Conservation (phyloP, 2,113 vertebrate species). For the Ceyx margarethae region DNA sequence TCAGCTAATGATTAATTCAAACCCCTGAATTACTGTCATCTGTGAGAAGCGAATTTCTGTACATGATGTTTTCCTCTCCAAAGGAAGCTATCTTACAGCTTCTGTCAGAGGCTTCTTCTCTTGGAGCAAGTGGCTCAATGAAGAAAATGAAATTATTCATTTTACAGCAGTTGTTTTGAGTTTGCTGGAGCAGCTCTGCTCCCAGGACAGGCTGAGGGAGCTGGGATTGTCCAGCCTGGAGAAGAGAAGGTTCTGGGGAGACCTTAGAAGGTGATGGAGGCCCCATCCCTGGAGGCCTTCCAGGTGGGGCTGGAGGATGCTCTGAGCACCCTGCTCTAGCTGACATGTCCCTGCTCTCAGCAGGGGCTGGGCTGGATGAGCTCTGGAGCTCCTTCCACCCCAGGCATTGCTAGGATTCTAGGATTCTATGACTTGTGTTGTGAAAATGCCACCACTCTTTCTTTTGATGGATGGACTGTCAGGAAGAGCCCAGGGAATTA, state of each 20-base stretch:
- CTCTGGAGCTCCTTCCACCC: too few species aligned
- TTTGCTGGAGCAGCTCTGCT: too few species aligned
- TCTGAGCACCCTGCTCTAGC: too few species aligned
- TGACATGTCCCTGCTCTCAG: too few species aligned
- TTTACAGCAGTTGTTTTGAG: background rate
- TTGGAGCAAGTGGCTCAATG: background rate
- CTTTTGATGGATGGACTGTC: background rate
- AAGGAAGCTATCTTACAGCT: background rate
- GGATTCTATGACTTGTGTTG: background rate
- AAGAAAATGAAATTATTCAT: background rate
- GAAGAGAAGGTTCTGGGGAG: too few species aligned
- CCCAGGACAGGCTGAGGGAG: too few species aligned
- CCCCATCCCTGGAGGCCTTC: too few species aligned
- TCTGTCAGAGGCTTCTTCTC: background rate
- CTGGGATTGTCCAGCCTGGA: too few species aligned
- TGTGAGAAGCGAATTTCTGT: background rate
- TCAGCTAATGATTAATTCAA: background rate
- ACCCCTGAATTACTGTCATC: background rate
- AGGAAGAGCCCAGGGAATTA: background rate
- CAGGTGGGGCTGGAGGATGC: too few species aligned
- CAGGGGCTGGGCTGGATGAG: too few species aligned
- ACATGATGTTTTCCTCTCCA: background rate
- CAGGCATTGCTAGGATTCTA: too few species aligned
- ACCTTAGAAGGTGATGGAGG: too few species aligned
- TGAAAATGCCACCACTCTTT: background rate